These are phyloP conservation scores for Halocynthia roretzi DNA, from an alignment of 23 tunicate genomes.

Conservation along the genomic window DNA sequence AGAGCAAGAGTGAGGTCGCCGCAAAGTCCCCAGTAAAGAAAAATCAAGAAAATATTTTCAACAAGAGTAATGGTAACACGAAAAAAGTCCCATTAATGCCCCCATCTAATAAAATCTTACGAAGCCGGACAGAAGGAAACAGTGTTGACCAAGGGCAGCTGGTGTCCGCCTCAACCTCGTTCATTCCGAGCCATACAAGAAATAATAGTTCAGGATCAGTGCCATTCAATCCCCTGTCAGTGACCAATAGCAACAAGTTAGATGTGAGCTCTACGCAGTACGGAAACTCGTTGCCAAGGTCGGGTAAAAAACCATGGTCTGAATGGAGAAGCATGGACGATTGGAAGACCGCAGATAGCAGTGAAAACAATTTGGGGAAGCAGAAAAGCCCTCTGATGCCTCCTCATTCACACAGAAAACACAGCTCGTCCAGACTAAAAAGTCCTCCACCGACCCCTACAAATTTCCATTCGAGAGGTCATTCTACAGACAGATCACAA, in stretches of 20 bases:
- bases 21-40: constrained; percentile 21
- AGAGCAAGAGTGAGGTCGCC: constrained; percentile 11
- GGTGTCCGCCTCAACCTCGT: background rate
- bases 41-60: constrained; percentile 10
- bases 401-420: constrained; percentile 1
- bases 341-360: constrained; percentile 4
- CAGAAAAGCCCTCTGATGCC: constrained; percentile 11
- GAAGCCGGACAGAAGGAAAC: background rate
- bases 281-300: constrained; percentile 23
- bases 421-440: background rate
- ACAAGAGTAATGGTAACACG: constrained; percentile 4
- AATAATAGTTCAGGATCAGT: constrained; percentile 8
- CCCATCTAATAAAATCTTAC: constrained; percentile 14
- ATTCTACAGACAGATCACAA: too few species aligned
- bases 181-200: background rate
- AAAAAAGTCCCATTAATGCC: constrained; percentile 20
- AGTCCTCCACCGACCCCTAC: constrained; percentile 13
- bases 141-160: background rate
- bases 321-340: background rate
- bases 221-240: constrained; percentile 2
- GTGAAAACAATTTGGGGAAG: background rate
- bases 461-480: too few species aligned
- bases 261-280: background rate
- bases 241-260: background rate
- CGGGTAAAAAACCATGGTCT: constrained; percentile 9